Evolutionary conservation across 2,797 vertebrate genomes (phyloP).

Genomic region (Mormyrops attenuatus): DNA sequence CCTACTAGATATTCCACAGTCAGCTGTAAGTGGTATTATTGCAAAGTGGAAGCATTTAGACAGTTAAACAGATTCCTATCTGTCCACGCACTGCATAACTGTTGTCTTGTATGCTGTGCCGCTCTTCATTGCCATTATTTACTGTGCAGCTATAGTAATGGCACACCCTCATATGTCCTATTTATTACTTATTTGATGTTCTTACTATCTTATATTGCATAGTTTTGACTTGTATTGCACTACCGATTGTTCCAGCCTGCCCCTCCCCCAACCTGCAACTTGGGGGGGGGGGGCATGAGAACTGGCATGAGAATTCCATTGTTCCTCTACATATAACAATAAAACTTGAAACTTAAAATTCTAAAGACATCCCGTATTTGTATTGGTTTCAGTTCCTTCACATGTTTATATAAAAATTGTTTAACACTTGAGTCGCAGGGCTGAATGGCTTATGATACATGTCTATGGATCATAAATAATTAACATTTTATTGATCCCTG

Average conservation of each 20-base stretch:
- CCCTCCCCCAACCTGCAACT: rapidly evolving
- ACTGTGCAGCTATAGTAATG: not conserved
- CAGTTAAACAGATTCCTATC: not conserved
- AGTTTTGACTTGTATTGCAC: not conserved
- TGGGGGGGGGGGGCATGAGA: no score
- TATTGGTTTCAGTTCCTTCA: not conserved
- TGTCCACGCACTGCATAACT: not conserved
- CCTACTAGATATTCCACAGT: not conserved
- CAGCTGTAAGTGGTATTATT: not conserved
- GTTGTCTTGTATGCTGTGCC: not conserved
- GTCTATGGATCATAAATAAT: not conserved
- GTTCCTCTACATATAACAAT: not conserved
- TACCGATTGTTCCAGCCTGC: not conserved
- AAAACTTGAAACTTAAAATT: not conserved
- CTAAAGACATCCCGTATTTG: not conserved
- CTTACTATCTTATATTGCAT: not conserved
- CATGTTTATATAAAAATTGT: not conserved
- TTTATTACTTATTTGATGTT: not conserved
- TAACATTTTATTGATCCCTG: not conserved
- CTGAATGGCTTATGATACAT: not conserved
- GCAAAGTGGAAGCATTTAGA: not conserved
- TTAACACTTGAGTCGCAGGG: not conserved
- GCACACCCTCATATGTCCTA: not conserved
- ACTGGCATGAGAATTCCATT: not conserved
- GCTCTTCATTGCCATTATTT: not conserved